Conservation (phyloP, 1,140 invertebrate genomes). For the Stenopsyche tienmushanensis region DNA sequence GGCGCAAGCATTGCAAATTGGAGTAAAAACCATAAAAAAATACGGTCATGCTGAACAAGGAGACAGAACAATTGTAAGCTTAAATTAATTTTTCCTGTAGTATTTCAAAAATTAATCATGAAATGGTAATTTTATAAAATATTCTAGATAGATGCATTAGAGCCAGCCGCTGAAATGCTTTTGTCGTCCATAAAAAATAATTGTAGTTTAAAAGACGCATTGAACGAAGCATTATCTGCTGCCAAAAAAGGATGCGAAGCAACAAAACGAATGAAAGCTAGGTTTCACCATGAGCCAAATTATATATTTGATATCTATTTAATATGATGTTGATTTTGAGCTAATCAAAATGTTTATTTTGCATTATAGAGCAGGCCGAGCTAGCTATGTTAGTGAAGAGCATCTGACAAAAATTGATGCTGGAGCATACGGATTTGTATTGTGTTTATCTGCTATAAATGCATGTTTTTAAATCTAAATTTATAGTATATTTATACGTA, state of each 20-base stretch:
- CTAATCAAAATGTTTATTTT: conserved; percentile 13
- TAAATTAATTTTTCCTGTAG: too few species aligned
- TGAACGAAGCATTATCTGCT: conserved; percentile 46
- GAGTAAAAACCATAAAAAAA: conserved; percentile 62
- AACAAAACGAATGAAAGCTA: conserved; percentile 61
- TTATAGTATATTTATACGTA: background rate
- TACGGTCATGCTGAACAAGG: conserved; percentile 74
- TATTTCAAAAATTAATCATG: too few species aligned
- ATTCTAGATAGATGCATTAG: conserved; percentile 32
- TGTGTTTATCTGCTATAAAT: conserved; percentile 59
- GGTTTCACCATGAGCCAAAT: conserved; percentile 43
- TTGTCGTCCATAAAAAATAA: conserved; percentile 9
- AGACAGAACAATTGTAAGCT: conserved; percentile 74
- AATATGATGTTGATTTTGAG: background rate
- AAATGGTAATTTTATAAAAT: conserved; percentile 21
- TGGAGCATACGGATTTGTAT: conserved; percentile 64
- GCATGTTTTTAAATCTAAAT: conserved; percentile 15
- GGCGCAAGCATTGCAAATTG: conserved; percentile 54
- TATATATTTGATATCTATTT: conserved; percentile 12
- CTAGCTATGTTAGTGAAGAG: conserved; percentile 60
- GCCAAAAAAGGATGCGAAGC: conserved; percentile 53
- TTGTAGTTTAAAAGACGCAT: conserved; percentile 17
- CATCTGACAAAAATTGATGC: conserved; percentile 62
- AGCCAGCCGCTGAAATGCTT: conserved; percentile 36
- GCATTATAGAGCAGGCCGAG: conserved; percentile 59